Percentiles rank a stretch among this genome's conserved stretches.
Conservation (phyloP, 2,888 invertebrate species). For the Amblyjoppa proteus region DNA sequence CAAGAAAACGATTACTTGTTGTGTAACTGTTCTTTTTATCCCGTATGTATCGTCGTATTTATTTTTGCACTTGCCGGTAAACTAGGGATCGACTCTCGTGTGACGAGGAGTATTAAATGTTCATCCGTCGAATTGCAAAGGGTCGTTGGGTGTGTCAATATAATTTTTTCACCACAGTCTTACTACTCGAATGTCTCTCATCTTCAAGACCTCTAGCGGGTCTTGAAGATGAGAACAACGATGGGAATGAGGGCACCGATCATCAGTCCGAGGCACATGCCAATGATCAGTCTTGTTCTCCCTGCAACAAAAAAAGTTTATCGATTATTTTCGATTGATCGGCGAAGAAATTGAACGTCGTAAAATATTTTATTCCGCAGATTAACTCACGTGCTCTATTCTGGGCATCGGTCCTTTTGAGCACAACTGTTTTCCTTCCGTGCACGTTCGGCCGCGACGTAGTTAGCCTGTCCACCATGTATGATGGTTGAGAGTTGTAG, state of each 20-base stretch:
- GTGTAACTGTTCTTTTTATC: too few relatives aligned
- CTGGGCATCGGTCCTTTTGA: neutral
- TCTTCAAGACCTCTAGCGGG: too few relatives aligned
- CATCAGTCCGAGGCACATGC: conserved; percentile 4
- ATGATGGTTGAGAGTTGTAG: conserved; percentile 2
- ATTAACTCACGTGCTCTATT: neutral
- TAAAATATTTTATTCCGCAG: neutral
- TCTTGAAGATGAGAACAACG: neutral
- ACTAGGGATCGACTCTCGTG: neutral
- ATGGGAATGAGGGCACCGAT: conserved; percentile 18
- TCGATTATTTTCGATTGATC: neutral
- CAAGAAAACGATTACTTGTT: neutral
- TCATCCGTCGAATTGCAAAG: neutral
- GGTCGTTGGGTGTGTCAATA: neutral
- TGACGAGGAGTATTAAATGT: neutral
- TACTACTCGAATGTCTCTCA: neutral
- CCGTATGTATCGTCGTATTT: too few relatives aligned
- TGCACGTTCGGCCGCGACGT: neutral
- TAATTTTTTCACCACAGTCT: neutral
- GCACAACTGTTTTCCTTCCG: conserved; percentile 1
- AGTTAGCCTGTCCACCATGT: neutral
- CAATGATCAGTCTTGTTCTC: conserved; percentile 8
- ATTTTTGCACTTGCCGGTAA: neutral
- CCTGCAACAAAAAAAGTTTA: conserved; percentile 24
- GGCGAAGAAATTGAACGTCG: neutral